Conservation (phyloP, 2,888 invertebrate species). For the Synanthedon myopaeformis region DNA sequence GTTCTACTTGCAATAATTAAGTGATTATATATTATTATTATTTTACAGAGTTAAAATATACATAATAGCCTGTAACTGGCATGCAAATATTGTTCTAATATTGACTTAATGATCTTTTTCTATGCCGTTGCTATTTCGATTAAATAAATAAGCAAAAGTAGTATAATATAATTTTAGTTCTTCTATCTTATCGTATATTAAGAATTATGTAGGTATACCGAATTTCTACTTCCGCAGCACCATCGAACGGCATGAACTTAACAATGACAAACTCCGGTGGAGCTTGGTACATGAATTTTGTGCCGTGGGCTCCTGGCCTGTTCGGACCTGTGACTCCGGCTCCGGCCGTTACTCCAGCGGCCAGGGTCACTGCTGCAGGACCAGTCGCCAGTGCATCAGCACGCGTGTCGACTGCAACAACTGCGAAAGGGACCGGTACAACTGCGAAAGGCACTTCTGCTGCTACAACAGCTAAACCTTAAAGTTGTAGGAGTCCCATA, state of each 20-base stretch:
- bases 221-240: slow-evolving; percentile 20
- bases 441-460: neutral
- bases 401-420: slow-evolving; percentile 10
- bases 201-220: neutral
- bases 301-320: slow-evolving; percentile 13
- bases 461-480: neutral
- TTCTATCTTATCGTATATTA: slow-evolving; percentile 1
- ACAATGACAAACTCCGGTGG: slow-evolving; percentile 16
- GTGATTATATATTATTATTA: too few species aligned
- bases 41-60: too few species aligned
- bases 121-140: too few species aligned
- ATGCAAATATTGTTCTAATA: too few species aligned
- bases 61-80: too few species aligned
- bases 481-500: neutral
- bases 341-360: slow-evolving; percentile 8
- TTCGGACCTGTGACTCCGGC: slow-evolving; percentile 5
- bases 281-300: slow-evolving; percentile 14
- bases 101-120: too few species aligned
- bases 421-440: neutral
- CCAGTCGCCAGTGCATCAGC: slow-evolving; percentile 11
- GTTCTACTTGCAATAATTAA: too few species aligned
- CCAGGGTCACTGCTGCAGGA: slow-evolving; percentile 13
- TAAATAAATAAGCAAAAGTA: too few species aligned
- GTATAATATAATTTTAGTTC: neutral
- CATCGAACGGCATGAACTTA: slow-evolving; percentile 27